Percentiles rank a stretch among this genome's conserved stretches.
Conservation (phyloP, 2,888 invertebrate species). For the Abscondita cerata region DNA sequence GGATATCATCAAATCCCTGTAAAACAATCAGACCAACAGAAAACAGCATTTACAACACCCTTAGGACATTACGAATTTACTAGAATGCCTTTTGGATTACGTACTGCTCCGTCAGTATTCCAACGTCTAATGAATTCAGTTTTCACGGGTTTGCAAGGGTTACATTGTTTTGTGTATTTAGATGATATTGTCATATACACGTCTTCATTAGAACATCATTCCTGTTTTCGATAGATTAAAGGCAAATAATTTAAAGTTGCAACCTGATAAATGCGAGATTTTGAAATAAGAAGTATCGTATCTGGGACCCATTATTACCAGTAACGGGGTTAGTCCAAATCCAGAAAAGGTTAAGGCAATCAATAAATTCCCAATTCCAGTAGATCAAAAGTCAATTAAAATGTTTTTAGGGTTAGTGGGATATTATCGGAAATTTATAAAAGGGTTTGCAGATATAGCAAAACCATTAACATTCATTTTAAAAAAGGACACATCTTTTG, state of each 20-base stretch:
- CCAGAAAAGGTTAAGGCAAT: neutral
- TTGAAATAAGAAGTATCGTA: too few relatives aligned
- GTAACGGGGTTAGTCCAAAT: neutral
- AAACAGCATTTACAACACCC: too few relatives aligned
- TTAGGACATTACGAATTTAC: too few relatives aligned
- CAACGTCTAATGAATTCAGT: too few relatives aligned
- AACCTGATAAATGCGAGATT: too few relatives aligned
- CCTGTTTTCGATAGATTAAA: neutral
- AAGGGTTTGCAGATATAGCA: neutral
- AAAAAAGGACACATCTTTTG: neutral
- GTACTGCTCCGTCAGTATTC: too few relatives aligned
- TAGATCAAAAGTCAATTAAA: neutral
- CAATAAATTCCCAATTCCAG: neutral
- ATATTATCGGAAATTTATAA: neutral
- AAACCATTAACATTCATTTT: neutral
- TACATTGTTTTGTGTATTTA: too few relatives aligned
- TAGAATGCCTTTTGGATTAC: too few relatives aligned
- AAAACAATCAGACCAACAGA: too few relatives aligned
- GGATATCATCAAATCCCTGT: too few relatives aligned
- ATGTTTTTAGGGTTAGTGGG: neutral
- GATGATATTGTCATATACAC: neutral
- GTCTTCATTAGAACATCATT: neutral
- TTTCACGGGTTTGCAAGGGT: too few relatives aligned
- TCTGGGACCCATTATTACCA: neutral
- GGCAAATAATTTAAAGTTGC: too few relatives aligned